Conservation (phyloP, 2,888 invertebrate species). For the Drosophila merina region DNA sequence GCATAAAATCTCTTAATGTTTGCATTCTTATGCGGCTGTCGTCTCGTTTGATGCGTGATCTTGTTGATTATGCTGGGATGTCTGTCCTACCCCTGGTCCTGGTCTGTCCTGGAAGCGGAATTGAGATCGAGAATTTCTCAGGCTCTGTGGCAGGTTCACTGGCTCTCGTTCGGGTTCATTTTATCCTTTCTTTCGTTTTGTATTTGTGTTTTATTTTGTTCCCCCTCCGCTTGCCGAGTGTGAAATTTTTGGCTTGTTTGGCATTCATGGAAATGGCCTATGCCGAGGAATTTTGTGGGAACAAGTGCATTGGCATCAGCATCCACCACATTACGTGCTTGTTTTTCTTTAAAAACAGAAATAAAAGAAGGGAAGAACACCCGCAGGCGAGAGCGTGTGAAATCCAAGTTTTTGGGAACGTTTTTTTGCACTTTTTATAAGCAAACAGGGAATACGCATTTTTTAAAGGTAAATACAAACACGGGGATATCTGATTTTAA, state of each 20-base stretch:
- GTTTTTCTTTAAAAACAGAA: slow-evolving; percentile 7
- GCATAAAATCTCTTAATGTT: slow-evolving; percentile 78
- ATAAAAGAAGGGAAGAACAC: slow-evolving; percentile 51
- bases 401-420: slow-evolving; percentile 48
- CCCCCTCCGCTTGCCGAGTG: slow-evolving; percentile 50
- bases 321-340: slow-evolving; percentile 60
- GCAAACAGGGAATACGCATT: not conserved
- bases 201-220: slow-evolving; percentile 13
- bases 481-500: not conserved
- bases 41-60: slow-evolving; percentile 79
- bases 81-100: slow-evolving; percentile 4
- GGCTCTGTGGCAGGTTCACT: slow-evolving; percentile 18
- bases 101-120: slow-evolving; percentile 1
- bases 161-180: slow-evolving; percentile 16
- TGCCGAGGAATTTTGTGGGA: slow-evolving; percentile 74
- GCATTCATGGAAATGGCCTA: slow-evolving; percentile 75
- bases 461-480: not conserved
- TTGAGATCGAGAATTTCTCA: slow-evolving; percentile 35
- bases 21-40: slow-evolving; percentile 78
- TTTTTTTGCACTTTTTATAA: slow-evolving; percentile 3
- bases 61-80: slow-evolving; percentile 76
- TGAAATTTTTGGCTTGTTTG: slow-evolving; percentile 70
- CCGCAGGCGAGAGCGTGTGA: slow-evolving; percentile 76
- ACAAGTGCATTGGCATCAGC: slow-evolving; percentile 64
- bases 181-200: slow-evolving; percentile 25